Conservation (phyloP, 2,113 vertebrate species). For the Sisor rabdophorus region DNA sequence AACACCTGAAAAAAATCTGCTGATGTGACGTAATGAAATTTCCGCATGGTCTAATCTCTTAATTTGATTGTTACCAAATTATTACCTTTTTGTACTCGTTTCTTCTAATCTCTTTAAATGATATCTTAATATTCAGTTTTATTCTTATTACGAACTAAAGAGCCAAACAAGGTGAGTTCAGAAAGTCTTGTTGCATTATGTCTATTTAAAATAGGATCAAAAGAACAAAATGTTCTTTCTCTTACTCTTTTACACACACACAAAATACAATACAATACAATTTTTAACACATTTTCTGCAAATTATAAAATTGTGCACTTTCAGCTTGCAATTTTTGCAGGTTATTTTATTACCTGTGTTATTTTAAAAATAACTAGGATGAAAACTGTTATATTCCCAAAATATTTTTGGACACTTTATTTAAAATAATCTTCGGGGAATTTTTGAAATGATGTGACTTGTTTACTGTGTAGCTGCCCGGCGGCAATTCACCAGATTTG, state of each 20-base stretch:
- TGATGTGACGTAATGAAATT: background rate
- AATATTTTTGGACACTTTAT: background rate
- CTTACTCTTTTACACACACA: background rate
- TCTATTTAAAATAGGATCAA: background rate
- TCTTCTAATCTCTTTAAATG: background rate
- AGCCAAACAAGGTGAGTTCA: background rate
- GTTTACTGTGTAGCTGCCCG: constrained; percentile 59
- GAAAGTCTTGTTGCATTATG: background rate
- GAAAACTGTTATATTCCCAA: background rate
- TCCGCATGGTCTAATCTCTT: too few relatives aligned
- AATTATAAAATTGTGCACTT: background rate
- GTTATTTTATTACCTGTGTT: background rate
- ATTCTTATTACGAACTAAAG: background rate
- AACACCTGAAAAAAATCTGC: background rate
- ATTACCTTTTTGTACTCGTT: too few relatives aligned
- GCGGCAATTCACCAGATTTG: constrained; percentile 65
- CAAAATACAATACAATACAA: background rate
- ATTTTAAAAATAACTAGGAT: background rate
- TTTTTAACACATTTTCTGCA: background rate
- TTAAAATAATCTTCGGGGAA: background rate
- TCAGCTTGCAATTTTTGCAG: background rate
- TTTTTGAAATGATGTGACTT: background rate
- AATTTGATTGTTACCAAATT: too few relatives aligned
- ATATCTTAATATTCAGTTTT: background rate
- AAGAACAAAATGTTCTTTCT: background rate